Percentiles rank a stretch among this genome's conserved stretches.
phyloP scores from a whole-genome alignment of 23 tunicate species.

The Diplosoma virens region DNA sequence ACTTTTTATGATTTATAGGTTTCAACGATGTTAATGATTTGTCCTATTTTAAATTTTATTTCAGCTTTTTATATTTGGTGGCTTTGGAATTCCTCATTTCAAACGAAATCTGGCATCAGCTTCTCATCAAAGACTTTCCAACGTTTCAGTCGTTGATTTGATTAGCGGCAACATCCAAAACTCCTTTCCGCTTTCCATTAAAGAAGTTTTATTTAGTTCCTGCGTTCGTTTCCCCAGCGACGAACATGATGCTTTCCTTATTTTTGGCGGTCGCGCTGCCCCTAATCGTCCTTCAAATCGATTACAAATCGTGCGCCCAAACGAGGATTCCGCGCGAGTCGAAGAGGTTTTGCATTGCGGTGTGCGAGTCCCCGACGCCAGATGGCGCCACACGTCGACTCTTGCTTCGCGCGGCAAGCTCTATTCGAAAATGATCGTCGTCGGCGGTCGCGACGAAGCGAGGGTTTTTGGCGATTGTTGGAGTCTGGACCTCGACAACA shows the following conservation, averaged over 20 bases:
- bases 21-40: no score
- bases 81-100: constrained; percentile 43
- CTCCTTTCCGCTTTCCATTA: not conserved
- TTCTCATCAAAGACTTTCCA: not conserved
- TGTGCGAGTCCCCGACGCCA: no score
- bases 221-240: not conserved
- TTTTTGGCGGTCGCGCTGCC: constrained; percentile 81
- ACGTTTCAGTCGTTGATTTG: not conserved
- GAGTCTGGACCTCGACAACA: constrained; percentile 19
- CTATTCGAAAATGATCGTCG: constrained; percentile 27
- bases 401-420: not conserved
- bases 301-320: no score
- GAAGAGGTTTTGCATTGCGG: no score
- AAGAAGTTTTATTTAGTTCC: constrained; percentile 1
- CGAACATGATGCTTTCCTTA: not conserved
- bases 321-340: no score
- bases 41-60: no score
- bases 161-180: not conserved
- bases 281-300: constrained; percentile 38
- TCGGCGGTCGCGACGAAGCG: constrained; percentile 61
- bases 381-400: constrained; percentile 68
- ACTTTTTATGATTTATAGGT: no score
- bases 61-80: constrained; percentile 39
- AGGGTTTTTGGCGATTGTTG: constrained; percentile 51
- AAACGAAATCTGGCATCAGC: not conserved